These are phyloP conservation scores for Notiomystis cincta DNA, from an alignment of 2,113 vertebrate genomes.

Conservation along the genomic window DNA sequence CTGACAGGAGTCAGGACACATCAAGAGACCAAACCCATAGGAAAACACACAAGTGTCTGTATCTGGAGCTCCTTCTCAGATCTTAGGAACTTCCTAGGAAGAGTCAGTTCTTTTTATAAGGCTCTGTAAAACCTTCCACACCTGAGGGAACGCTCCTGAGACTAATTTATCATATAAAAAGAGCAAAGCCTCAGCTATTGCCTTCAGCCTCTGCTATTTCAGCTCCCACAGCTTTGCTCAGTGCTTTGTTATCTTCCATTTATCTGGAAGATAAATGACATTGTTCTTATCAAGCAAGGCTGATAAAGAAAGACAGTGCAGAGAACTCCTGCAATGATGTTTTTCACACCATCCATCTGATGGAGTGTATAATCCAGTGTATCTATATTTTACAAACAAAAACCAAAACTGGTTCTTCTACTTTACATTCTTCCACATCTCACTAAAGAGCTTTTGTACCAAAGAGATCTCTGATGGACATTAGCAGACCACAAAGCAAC, in stretches of 20 bases:
- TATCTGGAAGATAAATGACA: not conserved
- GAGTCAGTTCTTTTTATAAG: not conserved
- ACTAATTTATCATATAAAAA: not conserved
- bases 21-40: not conserved
- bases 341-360: not conserved
- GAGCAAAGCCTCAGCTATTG: not conserved
- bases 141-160: not conserved
- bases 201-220: not conserved
- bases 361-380: not conserved
- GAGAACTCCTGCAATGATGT: not conserved
- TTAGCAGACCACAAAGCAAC: not conserved
- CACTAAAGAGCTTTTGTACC: not conserved
- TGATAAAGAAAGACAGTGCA: not conserved
- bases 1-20: not conserved
- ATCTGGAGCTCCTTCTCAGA: not conserved
- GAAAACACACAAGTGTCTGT: not conserved
- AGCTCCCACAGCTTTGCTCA: not conserved
- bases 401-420: not conserved
- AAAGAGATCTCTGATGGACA: not conserved
- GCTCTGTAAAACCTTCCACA: not conserved
- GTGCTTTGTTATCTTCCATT: not conserved
- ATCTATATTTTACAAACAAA: not conserved
- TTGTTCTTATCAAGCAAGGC: not conserved
- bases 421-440: not conserved
- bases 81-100: not conserved